These are phyloP conservation scores for Drosophila miranda DNA, from an alignment of 1,140 invertebrate genomes.

Conservation along the genomic window DNA sequence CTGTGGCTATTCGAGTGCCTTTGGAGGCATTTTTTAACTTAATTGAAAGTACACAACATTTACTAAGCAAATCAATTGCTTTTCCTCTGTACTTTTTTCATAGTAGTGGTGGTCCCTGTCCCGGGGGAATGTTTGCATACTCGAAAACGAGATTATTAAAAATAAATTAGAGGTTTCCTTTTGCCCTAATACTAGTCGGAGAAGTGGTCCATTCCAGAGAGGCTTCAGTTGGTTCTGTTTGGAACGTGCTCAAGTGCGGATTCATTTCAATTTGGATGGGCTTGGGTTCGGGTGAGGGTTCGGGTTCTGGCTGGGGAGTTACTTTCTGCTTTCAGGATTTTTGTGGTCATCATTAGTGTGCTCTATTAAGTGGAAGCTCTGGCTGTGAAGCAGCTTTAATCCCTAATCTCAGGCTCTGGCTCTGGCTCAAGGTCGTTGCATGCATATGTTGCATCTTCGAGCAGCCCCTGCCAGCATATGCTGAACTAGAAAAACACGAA, in stretches of 20 bases:
- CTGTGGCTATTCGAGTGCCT: constrained; percentile 26
- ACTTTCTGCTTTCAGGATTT: constrained; percentile 29
- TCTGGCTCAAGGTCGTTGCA: constrained; percentile 58
- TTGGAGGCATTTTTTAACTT: constrained; percentile 47
- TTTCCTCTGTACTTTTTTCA: constrained; percentile 15
- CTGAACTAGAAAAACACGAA: constrained; percentile 49
- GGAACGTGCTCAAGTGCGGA: constrained; percentile 74
- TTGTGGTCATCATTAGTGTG: constrained; percentile 79
- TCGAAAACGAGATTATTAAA: constrained; percentile 68
- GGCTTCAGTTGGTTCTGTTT: constrained; percentile 8
- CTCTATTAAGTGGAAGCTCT: constrained; percentile 74
- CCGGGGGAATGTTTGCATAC: constrained; percentile 45
- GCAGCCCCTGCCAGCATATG: constrained; percentile 32
- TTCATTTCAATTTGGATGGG: constrained; percentile 53
- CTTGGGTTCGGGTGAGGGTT: neutral
- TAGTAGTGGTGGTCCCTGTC: neutral
- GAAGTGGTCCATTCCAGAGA: constrained; percentile 20
- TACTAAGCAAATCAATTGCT: constrained; percentile 58
- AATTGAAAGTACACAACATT: constrained; percentile 76
- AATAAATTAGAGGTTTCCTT: constrained; percentile 70
- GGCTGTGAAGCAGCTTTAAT: constrained; percentile 28
- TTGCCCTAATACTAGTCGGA: constrained; percentile 43
- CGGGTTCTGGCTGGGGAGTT: neutral
- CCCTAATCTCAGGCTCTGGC: constrained; percentile 30
- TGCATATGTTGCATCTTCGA: constrained; percentile 57